Conservation (phyloP, 1,140 invertebrate genomes). For the Chrysoperla carnea region DNA sequence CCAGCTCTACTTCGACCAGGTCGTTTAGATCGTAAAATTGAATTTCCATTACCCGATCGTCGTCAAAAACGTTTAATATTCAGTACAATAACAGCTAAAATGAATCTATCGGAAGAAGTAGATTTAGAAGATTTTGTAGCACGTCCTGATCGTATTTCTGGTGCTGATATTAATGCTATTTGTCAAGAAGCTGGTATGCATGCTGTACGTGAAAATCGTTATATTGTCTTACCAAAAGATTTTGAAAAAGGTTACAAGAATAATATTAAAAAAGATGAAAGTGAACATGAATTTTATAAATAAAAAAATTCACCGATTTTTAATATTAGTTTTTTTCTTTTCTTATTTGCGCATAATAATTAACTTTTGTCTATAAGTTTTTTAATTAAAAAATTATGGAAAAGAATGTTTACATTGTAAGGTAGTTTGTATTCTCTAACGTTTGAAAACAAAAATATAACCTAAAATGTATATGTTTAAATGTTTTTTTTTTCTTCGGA, state of each 20-base stretch:
- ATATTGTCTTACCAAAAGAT: constrained; percentile 96
- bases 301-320: too few relatives aligned
- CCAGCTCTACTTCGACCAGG: constrained; percentile 93
- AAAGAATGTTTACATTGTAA: too few relatives aligned
- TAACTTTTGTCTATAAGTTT: too few relatives aligned
- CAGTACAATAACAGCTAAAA: constrained; percentile 93
- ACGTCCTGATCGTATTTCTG: constrained; percentile 93
- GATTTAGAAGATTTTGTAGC: constrained; percentile 99
- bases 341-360: too few relatives aligned
- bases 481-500: too few relatives aligned
- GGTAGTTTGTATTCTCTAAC: too few relatives aligned
- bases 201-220: constrained; percentile 96
- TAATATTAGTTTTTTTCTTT: too few relatives aligned
- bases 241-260: constrained; percentile 99
- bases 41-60: constrained; percentile 95
- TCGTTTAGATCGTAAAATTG: constrained; percentile 95
- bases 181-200: constrained; percentile 96
- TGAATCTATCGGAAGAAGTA: constrained; percentile 99
- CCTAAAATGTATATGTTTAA: too few relatives aligned
- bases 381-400: too few relatives aligned
- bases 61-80: constrained; percentile 96
- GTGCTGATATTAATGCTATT: constrained; percentile 98
- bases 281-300: constrained; percentile 99
- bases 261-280: constrained; percentile 98
- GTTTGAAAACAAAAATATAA: too few relatives aligned